These are phyloP conservation scores for Ctenosaura bakeri DNA, from an alignment of 2,797 vertebrate genomes.

Conservation along the genomic window DNA sequence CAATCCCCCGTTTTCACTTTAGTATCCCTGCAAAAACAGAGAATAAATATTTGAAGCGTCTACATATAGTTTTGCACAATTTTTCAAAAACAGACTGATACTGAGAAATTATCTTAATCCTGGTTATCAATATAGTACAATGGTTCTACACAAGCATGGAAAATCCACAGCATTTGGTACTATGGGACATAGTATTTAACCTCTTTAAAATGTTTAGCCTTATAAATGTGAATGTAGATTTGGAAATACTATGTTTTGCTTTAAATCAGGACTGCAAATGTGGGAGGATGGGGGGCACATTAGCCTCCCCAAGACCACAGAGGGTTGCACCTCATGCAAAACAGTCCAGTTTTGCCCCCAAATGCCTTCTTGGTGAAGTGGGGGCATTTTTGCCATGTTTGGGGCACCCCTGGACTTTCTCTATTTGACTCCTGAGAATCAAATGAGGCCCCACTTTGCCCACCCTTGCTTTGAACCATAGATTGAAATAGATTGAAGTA, in stretches of 20 bases:
- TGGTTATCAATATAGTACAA: too few relatives aligned
- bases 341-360: too few relatives aligned
- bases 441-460: too few relatives aligned
- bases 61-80: conserved; percentile 1
- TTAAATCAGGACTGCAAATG: too few relatives aligned
- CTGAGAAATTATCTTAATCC: not conserved
- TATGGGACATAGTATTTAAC: not conserved
- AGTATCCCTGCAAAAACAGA: conserved; percentile 84
- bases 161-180: not conserved
- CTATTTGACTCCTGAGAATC: too few relatives aligned
- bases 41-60: conserved; percentile 38
- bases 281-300: too few relatives aligned
- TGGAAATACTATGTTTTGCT: not conserved
- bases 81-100: not conserved
- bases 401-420: too few relatives aligned
- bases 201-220: not conserved
- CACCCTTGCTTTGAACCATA: not conserved
- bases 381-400: too few relatives aligned
- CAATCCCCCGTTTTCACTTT: conserved; percentile 93
- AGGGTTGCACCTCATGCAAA: too few relatives aligned
- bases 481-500: not conserved
- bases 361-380: too few relatives aligned
- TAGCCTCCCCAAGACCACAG: too few relatives aligned
- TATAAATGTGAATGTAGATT: not conserved
- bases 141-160: too few relatives aligned